Evolutionary conservation across 2,113 vertebrate genomes (phyloP).

Genomic region (Tragulus kanchil): DNA sequence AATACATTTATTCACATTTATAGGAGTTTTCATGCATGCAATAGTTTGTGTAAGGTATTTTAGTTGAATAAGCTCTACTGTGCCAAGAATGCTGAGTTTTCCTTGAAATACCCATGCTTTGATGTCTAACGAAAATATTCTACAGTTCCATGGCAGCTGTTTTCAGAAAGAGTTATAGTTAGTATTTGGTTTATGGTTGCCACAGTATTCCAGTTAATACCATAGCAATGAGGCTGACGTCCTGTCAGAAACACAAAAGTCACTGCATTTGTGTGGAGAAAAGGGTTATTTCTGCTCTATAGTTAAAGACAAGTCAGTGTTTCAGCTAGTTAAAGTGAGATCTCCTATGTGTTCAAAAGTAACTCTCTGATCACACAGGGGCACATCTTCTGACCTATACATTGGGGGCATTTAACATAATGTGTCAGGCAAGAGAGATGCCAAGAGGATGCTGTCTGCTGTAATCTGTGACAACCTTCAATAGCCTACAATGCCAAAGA

Average conservation of each 20-base stretch:
- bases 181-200: constrained; percentile 63
- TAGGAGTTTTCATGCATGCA: constrained; percentile 49
- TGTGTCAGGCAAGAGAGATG: neutral
- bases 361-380: neutral
- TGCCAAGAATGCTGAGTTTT: constrained; percentile 41
- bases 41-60: constrained; percentile 67
- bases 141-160: constrained; percentile 69
- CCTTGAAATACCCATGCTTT: constrained; percentile 67
- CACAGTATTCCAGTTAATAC: constrained; percentile 73
- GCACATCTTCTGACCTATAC: too few species aligned
- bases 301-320: neutral
- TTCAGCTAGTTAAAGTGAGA: constrained; percentile 27
- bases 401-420: neutral
- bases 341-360: neutral
- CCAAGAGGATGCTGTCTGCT: neutral
- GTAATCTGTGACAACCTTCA: neutral
- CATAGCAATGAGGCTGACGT: constrained; percentile 80
- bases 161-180: constrained; percentile 69
- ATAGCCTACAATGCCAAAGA: neutral
- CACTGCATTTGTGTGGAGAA: neutral
- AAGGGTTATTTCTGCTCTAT: constrained; percentile 20
- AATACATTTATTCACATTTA: constrained; percentile 34
- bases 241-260: constrained; percentile 74
- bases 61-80: constrained; percentile 36
- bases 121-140: constrained; percentile 77